A percentile compares a stretch with the other conserved stretches of the same genome.
These are phyloP conservation scores for Synanceia verrucosa DNA, from an alignment of 2,797 vertebrate species.

Conservation along the genomic window DNA sequence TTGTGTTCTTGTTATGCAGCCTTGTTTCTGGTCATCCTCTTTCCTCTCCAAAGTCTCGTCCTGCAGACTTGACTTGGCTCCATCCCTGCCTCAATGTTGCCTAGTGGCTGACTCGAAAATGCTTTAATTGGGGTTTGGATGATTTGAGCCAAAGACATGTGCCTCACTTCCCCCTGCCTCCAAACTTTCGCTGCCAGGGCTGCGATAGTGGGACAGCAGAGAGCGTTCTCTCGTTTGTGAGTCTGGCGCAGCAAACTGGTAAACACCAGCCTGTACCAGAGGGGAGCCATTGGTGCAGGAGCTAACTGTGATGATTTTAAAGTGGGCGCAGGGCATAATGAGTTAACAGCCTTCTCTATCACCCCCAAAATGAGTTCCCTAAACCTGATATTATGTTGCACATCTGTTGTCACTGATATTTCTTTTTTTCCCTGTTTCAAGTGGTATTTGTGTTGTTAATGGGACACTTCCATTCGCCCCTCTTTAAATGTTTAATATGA, in stretches of 20 bases:
- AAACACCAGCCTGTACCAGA: constrained; percentile 54
- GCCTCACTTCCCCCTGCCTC: constrained; percentile 41
- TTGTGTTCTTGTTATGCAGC: constrained; percentile 27
- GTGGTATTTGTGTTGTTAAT: constrained; percentile 60
- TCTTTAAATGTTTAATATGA: constrained; percentile 66
- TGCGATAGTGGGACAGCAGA: constrained; percentile 36
- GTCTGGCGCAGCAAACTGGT: constrained; percentile 46
- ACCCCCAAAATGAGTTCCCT: constrained; percentile 57
- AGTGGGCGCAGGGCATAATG: constrained; percentile 35
- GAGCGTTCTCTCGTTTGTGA: constrained; percentile 45
- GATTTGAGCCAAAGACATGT: constrained; percentile 60
- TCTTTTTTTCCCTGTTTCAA: constrained; percentile 19
- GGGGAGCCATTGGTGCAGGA: constrained; percentile 48
- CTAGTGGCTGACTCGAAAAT: constrained; percentile 63
- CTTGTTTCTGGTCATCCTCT: constrained; percentile 17
- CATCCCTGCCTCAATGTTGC: constrained; percentile 33
- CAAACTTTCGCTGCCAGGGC: constrained; percentile 48
- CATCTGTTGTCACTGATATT: constrained; percentile 62
- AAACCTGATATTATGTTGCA: constrained; percentile 63
- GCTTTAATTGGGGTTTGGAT: constrained; percentile 59
- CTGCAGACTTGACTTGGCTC: constrained; percentile 46
- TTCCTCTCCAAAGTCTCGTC: constrained; percentile 22
- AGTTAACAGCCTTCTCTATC: constrained; percentile 47
- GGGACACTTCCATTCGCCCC: constrained; percentile 39
- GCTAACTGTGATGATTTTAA: constrained; percentile 60